phyloP scores from a whole-genome alignment of 1,140 invertebrate genomes.

The Neotoxoptera formosana region DNA sequence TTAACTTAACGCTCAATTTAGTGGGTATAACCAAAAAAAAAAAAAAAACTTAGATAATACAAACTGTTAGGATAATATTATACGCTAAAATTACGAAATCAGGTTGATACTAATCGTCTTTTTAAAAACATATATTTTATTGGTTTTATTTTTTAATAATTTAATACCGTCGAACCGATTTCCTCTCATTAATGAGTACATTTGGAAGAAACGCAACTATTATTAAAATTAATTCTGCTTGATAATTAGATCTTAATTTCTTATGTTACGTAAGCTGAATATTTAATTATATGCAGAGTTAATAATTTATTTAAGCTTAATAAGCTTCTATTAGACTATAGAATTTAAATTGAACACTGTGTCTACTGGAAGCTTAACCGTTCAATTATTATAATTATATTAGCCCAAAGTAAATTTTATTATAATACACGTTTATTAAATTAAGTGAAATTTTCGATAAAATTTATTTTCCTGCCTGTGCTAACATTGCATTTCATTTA shows the following conservation, averaged over 20 bases:
- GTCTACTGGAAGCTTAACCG: neutral
- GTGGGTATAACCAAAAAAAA: too few relatives aligned
- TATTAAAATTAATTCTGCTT: neutral
- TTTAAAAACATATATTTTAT: too few relatives aligned
- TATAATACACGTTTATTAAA: neutral
- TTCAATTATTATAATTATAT: neutral
- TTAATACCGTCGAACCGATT: neutral
- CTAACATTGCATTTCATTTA: neutral
- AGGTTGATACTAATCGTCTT: too few relatives aligned
- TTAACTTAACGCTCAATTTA: too few relatives aligned
- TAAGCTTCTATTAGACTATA: neutral
- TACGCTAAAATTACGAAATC: too few relatives aligned
- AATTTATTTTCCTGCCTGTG: neutral
- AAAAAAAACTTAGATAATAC: too few relatives aligned
- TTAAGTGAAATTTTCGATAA: neutral
- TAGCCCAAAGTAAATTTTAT: neutral
- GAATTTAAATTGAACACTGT: neutral
- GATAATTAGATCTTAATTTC: neutral
- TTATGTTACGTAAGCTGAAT: neutral
- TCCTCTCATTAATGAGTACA: neutral
- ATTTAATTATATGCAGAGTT: neutral
- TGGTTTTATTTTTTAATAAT: neutral
- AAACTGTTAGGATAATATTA: too few relatives aligned
- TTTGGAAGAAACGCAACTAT: neutral
- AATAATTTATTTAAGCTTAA: neutral